Evolutionary conservation across 2,797 vertebrate species (phyloP).

Genomic region (Anguilla pacifica): DNA sequence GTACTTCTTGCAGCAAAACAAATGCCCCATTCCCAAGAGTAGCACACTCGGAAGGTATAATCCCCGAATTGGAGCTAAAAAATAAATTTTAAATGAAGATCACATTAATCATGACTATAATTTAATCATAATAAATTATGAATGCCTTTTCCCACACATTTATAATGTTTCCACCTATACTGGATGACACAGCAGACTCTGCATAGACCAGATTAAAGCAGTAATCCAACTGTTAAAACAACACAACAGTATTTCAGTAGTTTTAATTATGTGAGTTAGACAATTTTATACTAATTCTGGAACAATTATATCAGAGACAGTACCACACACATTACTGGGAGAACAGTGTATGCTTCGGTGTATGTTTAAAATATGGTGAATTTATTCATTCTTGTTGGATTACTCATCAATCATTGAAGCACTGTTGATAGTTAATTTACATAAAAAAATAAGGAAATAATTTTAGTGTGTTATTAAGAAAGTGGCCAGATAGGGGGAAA

Average conservation of each 20-base stretch:
- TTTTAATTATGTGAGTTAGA: neutral
- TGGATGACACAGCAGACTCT: neutral
- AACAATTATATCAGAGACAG: neutral
- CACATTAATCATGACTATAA: neutral
- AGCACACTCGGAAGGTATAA: neutral
- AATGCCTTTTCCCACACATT: neutral
- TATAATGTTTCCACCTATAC: neutral
- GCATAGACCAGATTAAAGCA: neutral
- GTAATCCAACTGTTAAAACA: neutral
- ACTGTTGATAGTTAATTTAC: neutral
- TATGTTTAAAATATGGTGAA: neutral
- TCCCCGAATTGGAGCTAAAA: neutral
- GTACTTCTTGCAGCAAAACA: neutral
- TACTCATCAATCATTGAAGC: neutral
- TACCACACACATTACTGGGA: neutral
- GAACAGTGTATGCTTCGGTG: neutral
- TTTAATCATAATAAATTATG: conserved; percentile 14
- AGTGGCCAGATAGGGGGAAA: too few relatives aligned
- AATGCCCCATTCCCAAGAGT: neutral
- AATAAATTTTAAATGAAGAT: neutral
- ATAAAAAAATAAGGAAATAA: too few relatives aligned
- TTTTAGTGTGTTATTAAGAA: too few relatives aligned
- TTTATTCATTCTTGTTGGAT: neutral
- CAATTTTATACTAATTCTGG: neutral
- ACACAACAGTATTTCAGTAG: neutral